Evolutionary conservation across 2,888 invertebrate genomes (phyloP).

Genomic region (Apodemia duryi): DNA sequence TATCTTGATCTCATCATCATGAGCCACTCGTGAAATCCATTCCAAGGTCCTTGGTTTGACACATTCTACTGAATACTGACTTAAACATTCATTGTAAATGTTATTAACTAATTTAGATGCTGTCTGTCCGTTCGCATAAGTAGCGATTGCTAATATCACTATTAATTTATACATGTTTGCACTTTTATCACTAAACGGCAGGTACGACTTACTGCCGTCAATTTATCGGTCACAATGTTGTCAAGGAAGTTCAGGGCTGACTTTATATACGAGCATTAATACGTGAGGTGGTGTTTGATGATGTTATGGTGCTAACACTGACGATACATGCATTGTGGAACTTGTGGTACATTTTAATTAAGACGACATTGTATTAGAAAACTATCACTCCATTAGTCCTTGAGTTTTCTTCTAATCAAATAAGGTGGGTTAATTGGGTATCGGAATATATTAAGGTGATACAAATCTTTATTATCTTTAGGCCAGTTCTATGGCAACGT

Average conservation of each 20-base stretch:
- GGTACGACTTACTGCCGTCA: slow-evolving; percentile 67
- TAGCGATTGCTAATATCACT: slow-evolving; percentile 60
- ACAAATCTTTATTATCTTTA: no score
- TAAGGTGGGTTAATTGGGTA: slow-evolving; percentile 12
- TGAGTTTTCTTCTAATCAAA: slow-evolving; percentile 25
- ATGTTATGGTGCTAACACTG: slow-evolving; percentile 55
- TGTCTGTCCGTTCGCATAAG: slow-evolving; percentile 68
- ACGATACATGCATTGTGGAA: slow-evolving; percentile 44
- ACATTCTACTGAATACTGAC: slow-evolving; percentile 85
- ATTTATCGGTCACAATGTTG: slow-evolving; percentile 69
- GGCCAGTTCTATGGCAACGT: no score
- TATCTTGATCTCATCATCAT: slow-evolving; percentile 84
- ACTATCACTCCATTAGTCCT: slow-evolving; percentile 50
- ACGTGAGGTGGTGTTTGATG: slow-evolving; percentile 70
- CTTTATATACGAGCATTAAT: slow-evolving; percentile 80
- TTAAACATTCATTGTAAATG: slow-evolving; percentile 83
- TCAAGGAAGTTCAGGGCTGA: slow-evolving; percentile 67
- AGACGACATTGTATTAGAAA: slow-evolving; percentile 56
- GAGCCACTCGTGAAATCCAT: slow-evolving; percentile 84
- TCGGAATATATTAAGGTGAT: no score
- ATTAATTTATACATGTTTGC: slow-evolving; percentile 64
- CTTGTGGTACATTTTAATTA: slow-evolving; percentile 61
- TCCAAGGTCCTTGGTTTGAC: slow-evolving; percentile 87
- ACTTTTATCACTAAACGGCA: slow-evolving; percentile 56
- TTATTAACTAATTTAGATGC: slow-evolving; percentile 82